Evolutionary conservation across 2,797 vertebrate genomes (phyloP).

Genomic region (Phoebastria nigripes): DNA sequence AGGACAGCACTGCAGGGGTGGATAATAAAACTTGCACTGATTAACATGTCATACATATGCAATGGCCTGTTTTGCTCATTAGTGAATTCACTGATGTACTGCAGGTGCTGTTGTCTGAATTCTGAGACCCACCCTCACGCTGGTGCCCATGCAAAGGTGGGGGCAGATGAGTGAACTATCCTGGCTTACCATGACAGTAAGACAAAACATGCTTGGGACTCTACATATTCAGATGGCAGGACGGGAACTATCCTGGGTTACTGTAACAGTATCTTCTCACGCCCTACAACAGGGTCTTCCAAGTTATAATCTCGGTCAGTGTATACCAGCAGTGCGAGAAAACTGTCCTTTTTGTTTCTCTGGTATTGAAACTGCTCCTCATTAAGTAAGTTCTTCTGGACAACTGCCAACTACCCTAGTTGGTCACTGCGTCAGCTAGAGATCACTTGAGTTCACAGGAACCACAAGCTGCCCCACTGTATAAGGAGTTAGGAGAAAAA

Average conservation of each 20-base stretch:
- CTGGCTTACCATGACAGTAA: neutral
- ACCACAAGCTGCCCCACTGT: neutral
- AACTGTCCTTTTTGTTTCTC: neutral
- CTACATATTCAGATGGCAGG: neutral
- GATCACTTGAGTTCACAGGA: neutral
- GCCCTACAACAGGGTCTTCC: neutral
- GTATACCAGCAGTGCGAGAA: neutral
- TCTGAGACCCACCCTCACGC: neutral
- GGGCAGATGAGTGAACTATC: neutral
- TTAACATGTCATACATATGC: neutral
- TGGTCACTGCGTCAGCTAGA: neutral
- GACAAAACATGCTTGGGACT: neutral
- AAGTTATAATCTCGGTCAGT: neutral
- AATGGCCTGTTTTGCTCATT: neutral
- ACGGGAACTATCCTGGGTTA: neutral
- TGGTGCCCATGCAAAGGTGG: neutral
- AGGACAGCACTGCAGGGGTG: neutral
- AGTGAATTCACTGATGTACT: neutral
- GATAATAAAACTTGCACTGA: neutral
- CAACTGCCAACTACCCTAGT: rapidly evolving
- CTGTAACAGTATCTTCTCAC: rapidly evolving
- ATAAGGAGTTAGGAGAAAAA: neutral
- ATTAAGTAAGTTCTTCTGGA: neutral
- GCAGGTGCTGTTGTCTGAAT: neutral
- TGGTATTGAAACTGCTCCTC: neutral